Percentiles rank a stretch among this genome's conserved stretches.
Conservation (phyloP, 1,140 invertebrate species). For the Orussus abietinus region DNA sequence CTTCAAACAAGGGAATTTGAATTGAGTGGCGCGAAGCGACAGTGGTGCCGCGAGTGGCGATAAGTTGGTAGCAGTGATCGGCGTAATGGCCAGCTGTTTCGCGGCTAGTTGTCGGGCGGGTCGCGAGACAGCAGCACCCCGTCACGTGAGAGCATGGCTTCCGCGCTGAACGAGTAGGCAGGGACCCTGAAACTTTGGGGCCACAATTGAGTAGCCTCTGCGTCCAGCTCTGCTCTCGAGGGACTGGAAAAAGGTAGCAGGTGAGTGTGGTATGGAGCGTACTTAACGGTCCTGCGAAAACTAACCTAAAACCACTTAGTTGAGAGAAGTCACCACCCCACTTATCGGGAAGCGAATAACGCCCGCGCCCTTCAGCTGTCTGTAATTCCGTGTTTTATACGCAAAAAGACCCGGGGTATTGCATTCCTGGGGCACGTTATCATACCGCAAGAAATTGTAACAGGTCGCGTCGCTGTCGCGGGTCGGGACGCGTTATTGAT, state of each 20-base stretch:
- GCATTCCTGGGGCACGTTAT: too few species aligned
- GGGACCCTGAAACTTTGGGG: slow-evolving; percentile 22
- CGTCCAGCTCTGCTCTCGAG: not conserved
- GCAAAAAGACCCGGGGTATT: too few species aligned
- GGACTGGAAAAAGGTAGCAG: not conserved
- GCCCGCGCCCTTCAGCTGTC: too few species aligned
- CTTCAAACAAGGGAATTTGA: too few species aligned
- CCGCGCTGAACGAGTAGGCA: slow-evolving; percentile 16
- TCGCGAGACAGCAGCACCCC: slow-evolving; percentile 35
- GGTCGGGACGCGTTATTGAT: slow-evolving; percentile 14
- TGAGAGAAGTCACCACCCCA: not conserved
- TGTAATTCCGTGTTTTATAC: too few species aligned
- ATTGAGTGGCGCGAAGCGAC: too few species aligned
- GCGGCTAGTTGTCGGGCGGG: slow-evolving; percentile 33
- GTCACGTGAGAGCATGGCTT: slow-evolving; percentile 34
- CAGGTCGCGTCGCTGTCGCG: not conserved
- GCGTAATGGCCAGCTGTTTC: slow-evolving; percentile 31
- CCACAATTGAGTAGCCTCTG: slow-evolving; percentile 16
- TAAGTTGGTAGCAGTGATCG: not conserved
- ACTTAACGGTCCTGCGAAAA: too few species aligned
- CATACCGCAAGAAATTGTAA: not conserved
- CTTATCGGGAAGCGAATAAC: slow-evolving; percentile 1
- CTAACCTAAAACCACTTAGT: slow-evolving; percentile 10
- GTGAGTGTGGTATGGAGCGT: too few species aligned
- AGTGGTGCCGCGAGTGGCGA: too few species aligned